Evolutionary conservation across 2,113 vertebrate genomes (phyloP).

Genomic region (Cnemophilus loriae): DNA sequence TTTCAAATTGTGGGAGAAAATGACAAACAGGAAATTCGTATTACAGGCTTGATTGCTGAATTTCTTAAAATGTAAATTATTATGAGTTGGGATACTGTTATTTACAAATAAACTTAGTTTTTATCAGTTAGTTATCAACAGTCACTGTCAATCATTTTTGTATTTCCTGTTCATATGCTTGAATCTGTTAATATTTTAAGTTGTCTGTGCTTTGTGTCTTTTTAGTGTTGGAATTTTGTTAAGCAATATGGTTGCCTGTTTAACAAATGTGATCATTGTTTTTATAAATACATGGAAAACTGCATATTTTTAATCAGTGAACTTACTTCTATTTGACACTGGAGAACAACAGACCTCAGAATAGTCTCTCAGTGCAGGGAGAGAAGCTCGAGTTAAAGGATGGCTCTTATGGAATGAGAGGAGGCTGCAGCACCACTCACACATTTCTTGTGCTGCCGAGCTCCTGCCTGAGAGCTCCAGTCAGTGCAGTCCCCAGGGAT

Average conservation of each 20-base stretch:
- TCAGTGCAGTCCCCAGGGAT: neutral
- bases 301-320: neutral
- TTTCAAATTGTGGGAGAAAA: neutral
- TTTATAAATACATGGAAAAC: neutral
- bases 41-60: neutral
- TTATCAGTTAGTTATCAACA: neutral
- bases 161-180: neutral
- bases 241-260: neutral
- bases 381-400: neutral
- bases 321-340: neutral
- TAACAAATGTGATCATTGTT: neutral
- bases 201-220: neutral
- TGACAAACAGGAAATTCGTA: neutral
- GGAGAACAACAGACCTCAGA: neutral
- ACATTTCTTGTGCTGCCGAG: accelerated
- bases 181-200: neutral
- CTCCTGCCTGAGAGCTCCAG: neutral
- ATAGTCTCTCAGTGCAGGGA: neutral
- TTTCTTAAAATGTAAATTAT: neutral
- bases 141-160: neutral
- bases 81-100: neutral
- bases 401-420: neutral
- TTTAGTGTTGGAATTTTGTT: neutral
- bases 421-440: neutral
- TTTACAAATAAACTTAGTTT: neutral